Conservation (phyloP, 2,888 invertebrate genomes). For the Agrochola circellaris region DNA sequence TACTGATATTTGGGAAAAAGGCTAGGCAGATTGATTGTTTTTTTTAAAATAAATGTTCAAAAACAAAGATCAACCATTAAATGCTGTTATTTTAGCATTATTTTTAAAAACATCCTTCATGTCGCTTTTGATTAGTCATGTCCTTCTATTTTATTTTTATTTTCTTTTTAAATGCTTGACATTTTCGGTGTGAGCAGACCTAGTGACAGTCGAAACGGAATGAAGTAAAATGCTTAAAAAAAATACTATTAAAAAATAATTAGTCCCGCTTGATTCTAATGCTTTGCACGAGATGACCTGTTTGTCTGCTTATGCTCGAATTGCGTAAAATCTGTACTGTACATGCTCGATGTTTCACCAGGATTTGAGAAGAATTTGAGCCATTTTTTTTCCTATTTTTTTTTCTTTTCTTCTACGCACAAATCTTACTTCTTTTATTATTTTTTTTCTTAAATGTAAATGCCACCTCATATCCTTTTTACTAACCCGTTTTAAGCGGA, state of each 20-base stretch:
- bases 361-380: slow-evolving; percentile 70
- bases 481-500: slow-evolving; percentile 60
- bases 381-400: slow-evolving; percentile 64
- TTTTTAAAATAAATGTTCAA: not conserved
- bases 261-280: slow-evolving; percentile 26
- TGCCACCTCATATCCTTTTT: slow-evolving; percentile 68
- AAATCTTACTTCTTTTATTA: slow-evolving; percentile 61
- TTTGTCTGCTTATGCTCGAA: slow-evolving; percentile 68
- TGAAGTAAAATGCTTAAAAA: slow-evolving; percentile 20
- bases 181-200: slow-evolving; percentile 35
- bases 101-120: not conserved
- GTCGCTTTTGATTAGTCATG: not conserved
- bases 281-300: slow-evolving; percentile 75
- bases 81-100: slow-evolving; percentile 8
- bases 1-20: not conserved
- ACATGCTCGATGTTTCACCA: slow-evolving; percentile 87
- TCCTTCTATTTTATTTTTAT: not conserved
- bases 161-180: slow-evolving; percentile 23
- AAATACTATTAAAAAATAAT: not conserved
- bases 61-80: not conserved
- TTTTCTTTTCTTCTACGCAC: slow-evolving; percentile 70
- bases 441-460: slow-evolving; percentile 56
- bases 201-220: slow-evolving; percentile 11
- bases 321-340: slow-evolving; percentile 79
- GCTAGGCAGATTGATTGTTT: not conserved